Evolutionary conservation across 2,888 invertebrate species (phyloP), one percentile per base, ranked within the genome.

Genomic region (Galerucella pusilla): DNA sequence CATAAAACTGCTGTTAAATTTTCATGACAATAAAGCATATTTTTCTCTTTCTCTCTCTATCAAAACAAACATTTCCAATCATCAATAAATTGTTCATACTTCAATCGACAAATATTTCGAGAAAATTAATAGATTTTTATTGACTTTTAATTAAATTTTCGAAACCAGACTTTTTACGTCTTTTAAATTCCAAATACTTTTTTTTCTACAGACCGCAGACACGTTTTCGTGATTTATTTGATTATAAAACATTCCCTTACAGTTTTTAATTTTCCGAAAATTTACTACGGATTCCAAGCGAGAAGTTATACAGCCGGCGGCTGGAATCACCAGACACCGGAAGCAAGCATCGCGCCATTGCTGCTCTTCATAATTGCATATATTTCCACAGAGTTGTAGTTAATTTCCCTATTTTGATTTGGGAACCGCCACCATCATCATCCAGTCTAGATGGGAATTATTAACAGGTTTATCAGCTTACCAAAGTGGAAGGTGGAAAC

Each of bases 391-490:
- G 75, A 79, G 74, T 76, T 76, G 72, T 77, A 71, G 79, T 75
- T 79, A 78, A 80, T 80, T 79, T 78, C 73, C 76, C 74, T 75
- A 78, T 80, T 80, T 79, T 77, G 77, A 80, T 78, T 79, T 76
- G 77, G 49, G 49, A 68, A 59, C 69, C 66, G 73, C 79, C 75
- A 67, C 64, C 64, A 20, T 45, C 45, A 64, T 64, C 68, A 71
- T 49, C 71, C 61, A 69, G 61, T 61, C 75, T 49, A 72, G 75
- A 68, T 72, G 25, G 64, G 67, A 78, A 74, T 80, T 80, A 78
- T 76, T 77, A 75, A 72, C 57, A 71, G 76, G 76, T 74, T 73
- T 74, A 77, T 42, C 74, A 66, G 71, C 67, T 63, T 65, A 73
- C 74, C 71, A 63, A 73, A 64, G 66, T 61, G 68, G 42, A 66